A percentile compares a stretch with the other conserved stretches of the same genome.
These are phyloP conservation scores for Leucoraja ocellata DNA, from an alignment of 2,797 vertebrate species.

Conservation along the genomic window DNA sequence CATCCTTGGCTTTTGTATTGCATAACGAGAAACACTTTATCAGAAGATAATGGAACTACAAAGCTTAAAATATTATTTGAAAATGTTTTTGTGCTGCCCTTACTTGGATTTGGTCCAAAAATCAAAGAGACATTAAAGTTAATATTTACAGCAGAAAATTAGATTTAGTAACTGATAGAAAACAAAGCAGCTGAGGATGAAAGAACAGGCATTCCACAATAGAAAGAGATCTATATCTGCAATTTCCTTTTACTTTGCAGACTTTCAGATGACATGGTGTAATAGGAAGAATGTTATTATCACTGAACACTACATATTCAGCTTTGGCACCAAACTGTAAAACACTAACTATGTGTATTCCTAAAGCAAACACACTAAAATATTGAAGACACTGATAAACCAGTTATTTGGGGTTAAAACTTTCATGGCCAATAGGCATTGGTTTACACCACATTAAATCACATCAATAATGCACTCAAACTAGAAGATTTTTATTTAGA, in stretches of 20 bases:
- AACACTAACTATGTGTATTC: constrained; percentile 16
- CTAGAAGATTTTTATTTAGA: constrained; percentile 14
- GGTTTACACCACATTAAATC: background rate
- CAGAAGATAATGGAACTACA: constrained; percentile 30
- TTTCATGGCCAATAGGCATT: background rate
- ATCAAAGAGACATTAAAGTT: constrained; percentile 51
- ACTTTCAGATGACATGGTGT: constrained; percentile 57
- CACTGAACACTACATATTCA: constrained; percentile 46
- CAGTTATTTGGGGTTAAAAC: background rate
- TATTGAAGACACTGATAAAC: background rate
- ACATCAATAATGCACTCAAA: constrained; percentile 14
- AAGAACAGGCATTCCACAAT: constrained; percentile 52
- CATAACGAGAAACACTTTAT: background rate
- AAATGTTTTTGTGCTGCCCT: constrained; percentile 7
- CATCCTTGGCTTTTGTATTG: background rate
- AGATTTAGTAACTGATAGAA: constrained; percentile 64
- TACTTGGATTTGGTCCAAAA: constrained; percentile 32
- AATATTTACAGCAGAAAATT: constrained; percentile 68
- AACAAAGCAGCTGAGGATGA: constrained; percentile 60
- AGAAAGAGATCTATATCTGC: constrained; percentile 62
- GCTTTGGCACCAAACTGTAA: constrained; percentile 23
- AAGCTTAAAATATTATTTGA: background rate
- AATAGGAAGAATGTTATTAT: constrained; percentile 53
- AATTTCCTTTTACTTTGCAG: constrained; percentile 63
- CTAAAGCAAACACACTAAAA: constrained; percentile 21